Evolutionary conservation across 1,140 invertebrate species (phyloP).

Genomic region (Drosophila suzukii): DNA sequence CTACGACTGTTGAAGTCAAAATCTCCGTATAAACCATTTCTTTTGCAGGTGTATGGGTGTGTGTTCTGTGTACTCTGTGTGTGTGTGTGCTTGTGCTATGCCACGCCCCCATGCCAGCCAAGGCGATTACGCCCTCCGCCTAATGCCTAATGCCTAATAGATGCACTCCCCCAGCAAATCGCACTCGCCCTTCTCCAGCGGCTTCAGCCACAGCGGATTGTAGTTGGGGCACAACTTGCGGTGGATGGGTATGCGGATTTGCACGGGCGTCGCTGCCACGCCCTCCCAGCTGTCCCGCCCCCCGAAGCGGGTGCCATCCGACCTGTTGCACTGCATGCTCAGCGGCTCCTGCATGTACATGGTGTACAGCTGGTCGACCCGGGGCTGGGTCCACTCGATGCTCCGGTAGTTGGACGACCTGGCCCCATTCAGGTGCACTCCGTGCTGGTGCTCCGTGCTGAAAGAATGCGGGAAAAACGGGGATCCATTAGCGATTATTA

Average conservation of each 20-base stretch:
- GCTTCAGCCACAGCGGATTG: constrained; percentile 83
- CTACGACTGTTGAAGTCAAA: constrained; percentile 1
- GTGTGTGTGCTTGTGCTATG: constrained; percentile 18
- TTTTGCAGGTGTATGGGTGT: neutral
- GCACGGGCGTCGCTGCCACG: constrained; percentile 71
- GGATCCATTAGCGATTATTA: no score
- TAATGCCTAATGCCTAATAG: constrained; percentile 58
- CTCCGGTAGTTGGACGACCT: constrained; percentile 91
- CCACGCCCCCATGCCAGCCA: constrained; percentile 27
- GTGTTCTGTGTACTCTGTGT: neutral
- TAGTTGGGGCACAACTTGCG: constrained; percentile 83
- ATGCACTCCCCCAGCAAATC: constrained; percentile 84
- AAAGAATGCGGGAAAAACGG: neutral
- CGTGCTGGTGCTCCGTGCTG: constrained; percentile 85
- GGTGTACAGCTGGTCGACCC: constrained; percentile 89
- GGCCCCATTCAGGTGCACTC: constrained; percentile 76
- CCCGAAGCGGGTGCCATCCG: constrained; percentile 91
- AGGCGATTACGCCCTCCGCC: constrained; percentile 1
- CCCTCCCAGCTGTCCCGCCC: constrained; percentile 75
- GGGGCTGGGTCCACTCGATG: constrained; percentile 93
- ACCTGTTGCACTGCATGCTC: constrained; percentile 98
- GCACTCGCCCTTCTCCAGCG: constrained; percentile 80
- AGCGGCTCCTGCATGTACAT: constrained; percentile 94
- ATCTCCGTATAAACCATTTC: constrained; percentile 1
- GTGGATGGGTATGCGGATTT: constrained; percentile 82